Evolutionary conservation across 1,140 invertebrate species (phyloP).

Genomic region (Mya arenaria): DNA sequence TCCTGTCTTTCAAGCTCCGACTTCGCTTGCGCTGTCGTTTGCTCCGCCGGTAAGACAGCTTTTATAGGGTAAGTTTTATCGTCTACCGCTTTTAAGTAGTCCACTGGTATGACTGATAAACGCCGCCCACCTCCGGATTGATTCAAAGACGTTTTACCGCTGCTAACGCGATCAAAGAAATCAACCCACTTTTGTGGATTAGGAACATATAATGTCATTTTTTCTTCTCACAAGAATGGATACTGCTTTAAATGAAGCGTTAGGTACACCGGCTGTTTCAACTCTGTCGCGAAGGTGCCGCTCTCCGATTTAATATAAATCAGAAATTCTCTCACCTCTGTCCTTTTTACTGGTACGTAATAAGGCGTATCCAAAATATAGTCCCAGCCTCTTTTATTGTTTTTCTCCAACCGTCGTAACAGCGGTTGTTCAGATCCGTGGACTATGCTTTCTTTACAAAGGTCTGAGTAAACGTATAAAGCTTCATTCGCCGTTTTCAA

Average conservation of each 20-base stretch:
- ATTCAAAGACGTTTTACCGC: background rate
- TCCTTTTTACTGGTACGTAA: conserved; percentile 32
- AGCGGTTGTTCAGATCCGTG: conserved; percentile 28
- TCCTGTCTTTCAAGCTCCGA: conserved; percentile 16
- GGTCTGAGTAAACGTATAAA: conserved; percentile 33
- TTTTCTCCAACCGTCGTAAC: conserved; percentile 28
- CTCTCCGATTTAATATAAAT: conserved; percentile 31
- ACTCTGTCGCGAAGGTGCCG: conserved; percentile 1
- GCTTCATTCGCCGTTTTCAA: background rate
- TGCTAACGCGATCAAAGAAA: conserved; percentile 8
- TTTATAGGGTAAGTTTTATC: conserved; percentile 21
- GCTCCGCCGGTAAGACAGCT: conserved; percentile 42
- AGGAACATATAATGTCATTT: background rate
- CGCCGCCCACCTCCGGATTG: background rate
- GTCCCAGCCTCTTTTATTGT: conserved; percentile 16
- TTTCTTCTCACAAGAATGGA: conserved; percentile 12
- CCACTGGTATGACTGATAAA: conserved; percentile 8
- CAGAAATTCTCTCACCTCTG: conserved; percentile 33
- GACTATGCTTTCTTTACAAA: conserved; percentile 40
- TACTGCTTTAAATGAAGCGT: conserved; percentile 48
- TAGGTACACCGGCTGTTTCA: background rate
- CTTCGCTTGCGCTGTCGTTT: conserved; percentile 48
- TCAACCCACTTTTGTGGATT: no score
- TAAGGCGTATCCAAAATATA: conserved; percentile 20
- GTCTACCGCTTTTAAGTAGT: background rate